Evolutionary conservation across 2,113 vertebrate species (phyloP), one percentile per base, ranked within the genome.

Genomic region (Sprattus sprattus): DNA sequence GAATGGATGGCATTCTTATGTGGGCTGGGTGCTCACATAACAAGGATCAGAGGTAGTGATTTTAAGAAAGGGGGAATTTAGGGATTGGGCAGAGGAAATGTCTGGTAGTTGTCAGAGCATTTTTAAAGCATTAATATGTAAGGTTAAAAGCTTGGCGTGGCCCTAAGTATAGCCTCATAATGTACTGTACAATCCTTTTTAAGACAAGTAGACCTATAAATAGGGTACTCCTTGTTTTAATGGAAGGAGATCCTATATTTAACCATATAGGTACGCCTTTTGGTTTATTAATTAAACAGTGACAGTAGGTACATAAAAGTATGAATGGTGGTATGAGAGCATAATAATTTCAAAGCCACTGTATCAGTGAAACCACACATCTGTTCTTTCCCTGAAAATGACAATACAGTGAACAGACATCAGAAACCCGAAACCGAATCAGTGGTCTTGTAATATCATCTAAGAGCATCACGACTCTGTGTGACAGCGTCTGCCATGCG

Each of bases 1-100:
- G 83, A 85, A 85, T 85, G 88, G 39, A 60, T 78, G 71, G 71
- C 32, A 39, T 28, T 78, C 71, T 78, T 32, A 16, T 15, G 0
- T 78, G 71, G 71, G 71, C 71, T 78, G 11, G n/a, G 46, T 44
- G 49, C 64, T 88, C 8, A 25, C 28, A 45, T 28, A 39, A 80
- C 81, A 83, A 54, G 46, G 45, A 18, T 52, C 6, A 60, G 22
- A 87, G 85, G 78, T 84, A 15, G 50, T 32, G 82, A 16, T 45
- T 86, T 85, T 44, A 81, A 71, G 25, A 13, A 11, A 81, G 67
- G 44, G 15, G 50, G 46, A 60, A 60, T 22, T 64, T 9, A 47
- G 49, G 83, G 13, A 32, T 50, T 60, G 60, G 28, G 39, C 13
- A 16, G 13, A 39, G 28, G 32, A 15, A 39, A 78, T 78, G 25